phyloP scores from a whole-genome alignment of 2,888 invertebrate genomes.

The Branchipolynoe longqiensis region DNA sequence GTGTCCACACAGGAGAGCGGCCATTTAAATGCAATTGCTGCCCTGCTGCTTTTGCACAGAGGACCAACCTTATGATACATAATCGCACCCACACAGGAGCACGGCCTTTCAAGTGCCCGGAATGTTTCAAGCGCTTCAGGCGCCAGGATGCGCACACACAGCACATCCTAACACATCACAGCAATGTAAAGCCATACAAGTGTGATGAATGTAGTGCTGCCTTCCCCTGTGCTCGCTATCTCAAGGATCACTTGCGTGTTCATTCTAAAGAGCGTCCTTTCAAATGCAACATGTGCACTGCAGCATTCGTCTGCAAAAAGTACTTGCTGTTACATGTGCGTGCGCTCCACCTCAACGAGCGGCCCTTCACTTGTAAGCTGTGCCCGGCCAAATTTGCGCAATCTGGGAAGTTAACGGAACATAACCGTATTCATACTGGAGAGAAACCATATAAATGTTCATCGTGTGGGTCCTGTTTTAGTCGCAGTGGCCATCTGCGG shows the following conservation, averaged over 20 bases:
- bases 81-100: conserved; percentile 66
- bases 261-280: conserved; percentile 38
- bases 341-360: conserved; percentile 23
- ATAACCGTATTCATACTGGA: conserved; percentile 24
- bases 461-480: conserved; percentile 17
- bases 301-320: conserved; percentile 38
- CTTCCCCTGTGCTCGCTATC: conserved; percentile 35
- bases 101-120: conserved; percentile 56
- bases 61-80: conserved; percentile 66
- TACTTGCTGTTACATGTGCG: conserved; percentile 35
- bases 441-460: conserved; percentile 17
- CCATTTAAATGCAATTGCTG: conserved; percentile 66
- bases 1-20: conserved; percentile 66
- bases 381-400: conserved; percentile 45
- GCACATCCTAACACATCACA: conserved; percentile 58
- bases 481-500: conserved; percentile 26
- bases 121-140: conserved; percentile 56
- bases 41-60: conserved; percentile 64
- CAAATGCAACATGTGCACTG: conserved; percentile 3
- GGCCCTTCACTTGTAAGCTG: conserved; percentile 21
- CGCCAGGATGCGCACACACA: conserved; percentile 56
- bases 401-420: conserved; percentile 27
- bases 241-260: conserved; percentile 14
- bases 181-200: conserved; percentile 29
- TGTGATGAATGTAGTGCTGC: conserved; percentile 35